Conservation (phyloP, 2,888 invertebrate genomes). For the Hydropsyche betteni region DNA sequence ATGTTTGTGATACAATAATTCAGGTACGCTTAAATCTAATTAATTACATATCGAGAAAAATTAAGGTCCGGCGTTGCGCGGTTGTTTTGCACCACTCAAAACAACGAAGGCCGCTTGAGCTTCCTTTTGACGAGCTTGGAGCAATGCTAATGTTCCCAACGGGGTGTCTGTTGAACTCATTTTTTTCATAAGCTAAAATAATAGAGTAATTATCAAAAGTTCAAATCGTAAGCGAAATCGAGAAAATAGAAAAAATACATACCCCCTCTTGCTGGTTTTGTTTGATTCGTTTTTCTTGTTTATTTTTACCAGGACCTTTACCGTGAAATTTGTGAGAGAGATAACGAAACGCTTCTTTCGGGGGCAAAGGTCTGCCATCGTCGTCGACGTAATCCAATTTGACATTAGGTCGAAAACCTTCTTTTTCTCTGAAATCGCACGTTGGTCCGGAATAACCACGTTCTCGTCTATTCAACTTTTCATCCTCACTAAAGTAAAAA, state of each 20-base stretch:
- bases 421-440: constrained; percentile 91
- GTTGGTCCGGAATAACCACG: constrained; percentile 83
- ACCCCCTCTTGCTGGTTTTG: constrained; percentile 93
- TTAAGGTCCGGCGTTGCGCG: constrained; percentile 57
- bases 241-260: constrained; percentile 53
- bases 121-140: constrained; percentile 95
- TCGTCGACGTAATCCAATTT: constrained; percentile 98
- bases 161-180: constrained; percentile 99
- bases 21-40: constrained; percentile 1
- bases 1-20: background rate
- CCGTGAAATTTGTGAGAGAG: constrained; percentile 99
- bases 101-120: constrained; percentile 93
- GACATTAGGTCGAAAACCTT: constrained; percentile 89
- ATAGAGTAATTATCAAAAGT: constrained; percentile 33
- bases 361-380: constrained; percentile 88
- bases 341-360: constrained; percentile 97
- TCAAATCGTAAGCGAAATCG: background rate
- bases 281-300: constrained; percentile 95
- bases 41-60: background rate
- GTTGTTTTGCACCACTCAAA: constrained; percentile 86
- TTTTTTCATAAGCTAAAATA: constrained; percentile 85
- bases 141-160: constrained; percentile 89
- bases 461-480: constrained; percentile 77
- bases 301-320: constrained; percentile 98
- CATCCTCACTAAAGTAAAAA: constrained; percentile 72